Evolutionary conservation across 2,888 invertebrate genomes (phyloP), one percentile per base, ranked within the genome.

Genomic region (Leucozona laternaria): DNA sequence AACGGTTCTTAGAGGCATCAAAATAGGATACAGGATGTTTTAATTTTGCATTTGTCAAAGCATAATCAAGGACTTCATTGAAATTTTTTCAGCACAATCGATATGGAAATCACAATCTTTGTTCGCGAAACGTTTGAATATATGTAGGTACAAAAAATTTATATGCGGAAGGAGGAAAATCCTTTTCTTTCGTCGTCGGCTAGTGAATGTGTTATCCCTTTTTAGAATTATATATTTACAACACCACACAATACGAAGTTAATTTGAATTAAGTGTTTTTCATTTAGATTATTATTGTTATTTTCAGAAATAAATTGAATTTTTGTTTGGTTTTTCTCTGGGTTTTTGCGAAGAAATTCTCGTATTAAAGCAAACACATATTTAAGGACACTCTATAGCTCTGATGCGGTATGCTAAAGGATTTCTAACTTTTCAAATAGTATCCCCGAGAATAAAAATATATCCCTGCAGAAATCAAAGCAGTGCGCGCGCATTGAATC

Each of bases 401-500:
- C 55, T 57, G 64, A 55, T 82, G 82, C 82, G 82, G 78, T 82
- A 78, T 71, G 82, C 70, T 78, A 45, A 62, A 86, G 75, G 75
- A 79, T 78, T 60, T 79, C 66, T 58, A 79, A 86, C 86, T 82
- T 82, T 82, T 50, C 75, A 45, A 75, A 71, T 64, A 73, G 73
- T 71, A 81, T 81, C 62, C 58, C 50, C 53, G 70, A 70, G 77
- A 70, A 77, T 43, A 20, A 40, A 40, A 70, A 72, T 70, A 66
- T 70, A 82, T 89, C 88, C 80, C 88, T 81, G 76, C 79, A 76
- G 83, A 89, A 91, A 90, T 90, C 90, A 89, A 89, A 89, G 89
- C 83, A 57, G 73, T 91, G 91, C 91, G 91, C 91, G 91, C 91
- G 91, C 91, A 91, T 86, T 90, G 85, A 89, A 91, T 91, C 91